phyloP scores from a whole-genome alignment of 2,113 vertebrate genomes.

The Paramisgurnus dabryanus region DNA sequence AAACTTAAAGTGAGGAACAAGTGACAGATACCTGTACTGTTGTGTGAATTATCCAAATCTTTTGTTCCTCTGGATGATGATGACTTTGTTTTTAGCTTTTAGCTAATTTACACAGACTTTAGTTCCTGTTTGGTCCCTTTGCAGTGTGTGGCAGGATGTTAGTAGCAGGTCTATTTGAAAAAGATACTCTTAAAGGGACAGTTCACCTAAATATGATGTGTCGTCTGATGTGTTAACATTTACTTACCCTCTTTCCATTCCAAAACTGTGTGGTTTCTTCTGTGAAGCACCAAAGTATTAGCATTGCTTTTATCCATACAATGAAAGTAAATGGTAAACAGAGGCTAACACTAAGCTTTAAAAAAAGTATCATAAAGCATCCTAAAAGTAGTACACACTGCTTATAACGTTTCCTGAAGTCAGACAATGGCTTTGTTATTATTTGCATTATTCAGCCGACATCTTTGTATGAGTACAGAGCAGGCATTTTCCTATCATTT shows the following conservation, averaged over 20 bases:
- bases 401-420: no score
- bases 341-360: no score
- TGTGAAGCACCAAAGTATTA: neutral
- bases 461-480: no score
- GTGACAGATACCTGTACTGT: neutral
- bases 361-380: no score
- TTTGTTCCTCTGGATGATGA: slow-evolving; percentile 31
- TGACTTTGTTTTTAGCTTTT: slow-evolving; percentile 15
- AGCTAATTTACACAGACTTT: neutral
- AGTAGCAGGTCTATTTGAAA: slow-evolving; percentile 3
- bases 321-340: neutral
- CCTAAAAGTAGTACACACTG: no score
- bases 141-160: slow-evolving; percentile 22
- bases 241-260: neutral
- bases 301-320: neutral
- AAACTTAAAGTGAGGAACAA: slow-evolving; percentile 26
- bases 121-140: slow-evolving; percentile 30
- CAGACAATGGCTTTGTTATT: no score
- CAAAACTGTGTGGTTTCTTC: neutral
- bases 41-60: slow-evolving; percentile 42
- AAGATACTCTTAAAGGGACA: neutral
- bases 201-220: no score
- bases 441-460: no score
- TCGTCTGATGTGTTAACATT: neutral
- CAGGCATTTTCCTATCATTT: no score